These are phyloP conservation scores for Melanchra persicariae DNA, from an alignment of 2,888 invertebrate species.

Conservation along the genomic window DNA sequence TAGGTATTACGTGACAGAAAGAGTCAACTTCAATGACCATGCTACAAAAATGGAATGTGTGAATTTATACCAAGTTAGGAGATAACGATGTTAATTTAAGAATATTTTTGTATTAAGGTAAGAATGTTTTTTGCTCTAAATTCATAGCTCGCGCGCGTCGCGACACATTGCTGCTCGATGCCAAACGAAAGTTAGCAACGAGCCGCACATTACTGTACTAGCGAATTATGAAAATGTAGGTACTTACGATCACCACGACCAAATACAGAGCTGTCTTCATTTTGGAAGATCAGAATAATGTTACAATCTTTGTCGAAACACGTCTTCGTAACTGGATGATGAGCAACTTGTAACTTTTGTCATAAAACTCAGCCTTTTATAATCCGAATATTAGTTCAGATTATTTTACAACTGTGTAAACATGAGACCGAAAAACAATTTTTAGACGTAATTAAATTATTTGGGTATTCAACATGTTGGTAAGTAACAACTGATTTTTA, in stretches of 20 bases:
- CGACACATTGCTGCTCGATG: background rate
- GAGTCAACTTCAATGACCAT: no score
- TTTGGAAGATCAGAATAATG: background rate
- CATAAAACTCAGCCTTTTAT: constrained; percentile 27
- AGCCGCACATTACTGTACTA: background rate
- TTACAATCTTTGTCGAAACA: background rate
- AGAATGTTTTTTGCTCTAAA: no score
- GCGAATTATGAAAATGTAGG: background rate
- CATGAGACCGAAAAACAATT: constrained; percentile 5
- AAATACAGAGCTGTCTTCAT: constrained; percentile 16
- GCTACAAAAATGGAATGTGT: no score
- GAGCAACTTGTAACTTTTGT: constrained; percentile 7
- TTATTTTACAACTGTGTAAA: constrained; percentile 18
- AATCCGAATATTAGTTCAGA: constrained; percentile 32
- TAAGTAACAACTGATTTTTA: background rate
- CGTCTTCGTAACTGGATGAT: background rate
- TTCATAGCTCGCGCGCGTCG: no score
- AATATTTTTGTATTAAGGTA: no score
- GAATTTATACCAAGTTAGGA: no score
- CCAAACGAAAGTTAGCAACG: background rate
- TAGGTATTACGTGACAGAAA: no score
- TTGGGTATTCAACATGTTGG: background rate
- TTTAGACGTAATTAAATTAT: background rate
- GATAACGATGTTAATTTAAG: no score
- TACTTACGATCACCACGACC: constrained; percentile 30